These are phyloP conservation scores for Ernsta delagoae DNA, from an alignment of 2,888 invertebrate genomes.

Conservation along the genomic window DNA sequence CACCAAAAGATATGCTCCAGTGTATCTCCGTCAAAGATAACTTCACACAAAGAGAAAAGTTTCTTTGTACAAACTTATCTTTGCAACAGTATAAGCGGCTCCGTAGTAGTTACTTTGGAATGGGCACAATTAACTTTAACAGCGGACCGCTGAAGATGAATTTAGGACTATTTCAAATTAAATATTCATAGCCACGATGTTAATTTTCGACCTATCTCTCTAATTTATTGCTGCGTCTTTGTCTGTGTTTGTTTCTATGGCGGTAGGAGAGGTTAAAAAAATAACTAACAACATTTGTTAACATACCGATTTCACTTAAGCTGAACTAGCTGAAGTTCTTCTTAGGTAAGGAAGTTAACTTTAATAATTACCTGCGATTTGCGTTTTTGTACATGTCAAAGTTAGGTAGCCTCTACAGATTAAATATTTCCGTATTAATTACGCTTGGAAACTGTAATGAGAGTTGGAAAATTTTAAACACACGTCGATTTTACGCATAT, in stretches of 20 bases:
- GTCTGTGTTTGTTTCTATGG: too few species aligned
- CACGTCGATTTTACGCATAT: too few species aligned
- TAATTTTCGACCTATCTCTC: background rate
- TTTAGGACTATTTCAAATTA: background rate
- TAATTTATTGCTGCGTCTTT: too few species aligned
- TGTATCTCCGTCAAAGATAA: slow-evolving; percentile 8
- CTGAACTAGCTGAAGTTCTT: too few species aligned
- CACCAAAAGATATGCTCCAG: background rate
- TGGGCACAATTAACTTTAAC: background rate
- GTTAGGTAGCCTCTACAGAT: too few species aligned
- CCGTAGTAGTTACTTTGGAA: background rate
- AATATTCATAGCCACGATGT: background rate
- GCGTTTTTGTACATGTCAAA: too few species aligned
- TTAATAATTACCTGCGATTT: too few species aligned
- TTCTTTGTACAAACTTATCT: slow-evolving; percentile 2
- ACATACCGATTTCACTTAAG: too few species aligned
- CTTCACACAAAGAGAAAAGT: slow-evolving; percentile 7
- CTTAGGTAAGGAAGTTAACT: too few species aligned
- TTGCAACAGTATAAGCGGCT: background rate
- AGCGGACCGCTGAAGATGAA: background rate
- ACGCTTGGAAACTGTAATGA: too few species aligned
- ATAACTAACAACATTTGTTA: background rate
- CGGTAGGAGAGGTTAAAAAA: background rate
- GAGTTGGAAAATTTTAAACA: too few species aligned
- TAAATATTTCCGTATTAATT: too few species aligned